Evolutionary conservation across 2,797 vertebrate genomes (phyloP).

Genomic region (Bradypus variegatus): DNA sequence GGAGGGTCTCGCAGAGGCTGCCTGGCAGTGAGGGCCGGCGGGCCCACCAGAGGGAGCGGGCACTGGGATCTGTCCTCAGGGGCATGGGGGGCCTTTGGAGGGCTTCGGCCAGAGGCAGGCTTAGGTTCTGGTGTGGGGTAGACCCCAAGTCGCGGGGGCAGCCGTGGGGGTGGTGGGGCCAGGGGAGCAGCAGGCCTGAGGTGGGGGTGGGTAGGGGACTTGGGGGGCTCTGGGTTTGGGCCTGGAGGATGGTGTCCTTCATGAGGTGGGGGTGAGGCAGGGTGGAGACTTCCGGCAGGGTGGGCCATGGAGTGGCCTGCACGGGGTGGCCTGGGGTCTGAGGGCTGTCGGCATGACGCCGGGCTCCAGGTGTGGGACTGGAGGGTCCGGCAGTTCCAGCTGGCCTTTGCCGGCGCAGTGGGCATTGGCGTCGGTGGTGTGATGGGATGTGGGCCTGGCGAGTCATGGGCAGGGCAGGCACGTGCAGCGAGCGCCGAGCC

Average conservation of each 20-base stretch:
- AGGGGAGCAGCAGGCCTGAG: rapidly evolving
- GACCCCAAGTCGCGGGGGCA: not conserved
- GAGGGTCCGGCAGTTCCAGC: rapidly evolving
- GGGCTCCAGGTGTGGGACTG: not conserved
- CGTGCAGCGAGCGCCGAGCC: not conserved
- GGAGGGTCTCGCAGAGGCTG: rapidly evolving
- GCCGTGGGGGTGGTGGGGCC: not conserved
- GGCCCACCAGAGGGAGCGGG: no score
- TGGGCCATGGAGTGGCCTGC: rapidly evolving
- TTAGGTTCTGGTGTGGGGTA: not conserved
- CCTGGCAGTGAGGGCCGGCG: no score
- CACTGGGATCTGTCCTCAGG: not conserved
- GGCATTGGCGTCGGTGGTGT: rapidly evolving
- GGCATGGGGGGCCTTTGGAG: rapidly evolving
- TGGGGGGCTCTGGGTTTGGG: not conserved
- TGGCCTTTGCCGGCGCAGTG: rapidly evolving
- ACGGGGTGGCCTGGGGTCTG: rapidly evolving
- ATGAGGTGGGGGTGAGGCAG: rapidly evolving
- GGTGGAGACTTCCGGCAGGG: rapidly evolving
- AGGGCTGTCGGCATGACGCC: no score
- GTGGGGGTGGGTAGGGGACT: not conserved
- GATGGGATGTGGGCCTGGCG: not conserved
- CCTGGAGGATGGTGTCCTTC: rapidly evolving
- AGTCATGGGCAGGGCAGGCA: no score
- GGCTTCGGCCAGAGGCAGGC: no score